phyloP scores from a whole-genome alignment of 2,113 vertebrate genomes.

The Rafetus swinhoei region DNA sequence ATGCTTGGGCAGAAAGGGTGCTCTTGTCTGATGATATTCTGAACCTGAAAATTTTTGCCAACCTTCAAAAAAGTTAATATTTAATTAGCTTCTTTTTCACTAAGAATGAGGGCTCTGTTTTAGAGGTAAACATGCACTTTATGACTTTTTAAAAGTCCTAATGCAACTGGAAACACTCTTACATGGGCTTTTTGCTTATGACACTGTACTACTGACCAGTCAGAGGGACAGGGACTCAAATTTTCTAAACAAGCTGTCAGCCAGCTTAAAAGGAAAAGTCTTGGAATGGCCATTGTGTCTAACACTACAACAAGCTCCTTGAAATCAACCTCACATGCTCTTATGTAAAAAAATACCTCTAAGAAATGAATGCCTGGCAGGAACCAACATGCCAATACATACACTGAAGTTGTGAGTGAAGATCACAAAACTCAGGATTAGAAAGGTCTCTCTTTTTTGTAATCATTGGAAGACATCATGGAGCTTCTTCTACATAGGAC shows the following conservation, averaged over 20 bases:
- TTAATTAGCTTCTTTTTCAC: not conserved
- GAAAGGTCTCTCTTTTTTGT: not conserved
- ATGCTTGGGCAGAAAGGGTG: not conserved
- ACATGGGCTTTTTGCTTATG: not conserved
- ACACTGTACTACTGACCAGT: not conserved
- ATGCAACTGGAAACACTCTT: not conserved
- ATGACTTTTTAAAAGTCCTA: not conserved
- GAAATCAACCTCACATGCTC: not conserved
- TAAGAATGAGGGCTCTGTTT: conserved; percentile 6
- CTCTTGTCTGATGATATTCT: not conserved
- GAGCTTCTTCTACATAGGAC: not conserved
- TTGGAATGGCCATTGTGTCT: not conserved
- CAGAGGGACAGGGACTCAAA: not conserved
- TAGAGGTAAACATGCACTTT: not conserved
- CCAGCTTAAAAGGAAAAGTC: not conserved
- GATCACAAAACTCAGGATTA: not conserved
- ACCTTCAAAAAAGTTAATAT: not conserved
- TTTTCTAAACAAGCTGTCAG: not conserved
- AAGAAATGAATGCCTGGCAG: not conserved
- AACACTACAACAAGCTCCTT: not conserved
- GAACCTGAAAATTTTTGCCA: conserved; percentile 10
- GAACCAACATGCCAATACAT: not conserved
- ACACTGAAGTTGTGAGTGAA: not conserved
- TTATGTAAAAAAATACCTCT: not conserved
- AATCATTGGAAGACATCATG: not conserved